Evolutionary conservation across 2,888 invertebrate species (phyloP), one percentile per base, ranked within the genome.

Genomic region (Unio delphinus): DNA sequence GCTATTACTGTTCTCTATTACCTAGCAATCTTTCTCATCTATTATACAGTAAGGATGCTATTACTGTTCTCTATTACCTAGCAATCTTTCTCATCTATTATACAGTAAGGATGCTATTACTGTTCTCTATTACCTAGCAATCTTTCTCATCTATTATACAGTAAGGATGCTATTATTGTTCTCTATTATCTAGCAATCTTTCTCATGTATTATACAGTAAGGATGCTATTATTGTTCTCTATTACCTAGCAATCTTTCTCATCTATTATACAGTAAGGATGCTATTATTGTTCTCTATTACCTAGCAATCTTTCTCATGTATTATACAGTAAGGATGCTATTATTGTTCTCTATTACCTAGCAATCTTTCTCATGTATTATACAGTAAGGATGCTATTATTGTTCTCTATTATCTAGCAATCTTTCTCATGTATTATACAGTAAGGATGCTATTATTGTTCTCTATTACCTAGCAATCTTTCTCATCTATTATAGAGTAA

Each of bases 11-110:
- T 18, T 56, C 18, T 30, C 6, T 7, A 23, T 55, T 89, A 95
- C 95, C 97, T 94, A 75, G 95, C 91, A 74, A 99, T 92, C 92
- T 98, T 98, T 65, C 97, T 92, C 79, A 94, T 93, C 87, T 99
- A 23, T 23, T 23, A 23, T 23, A 23, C 23, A 23, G 23, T 23
- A 15, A 2, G 45, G 45, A 45, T 45, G 15, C 11, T 45, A n/a
- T 61, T 20, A 45, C 28, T 20, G 17, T 18, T 56, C 18, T 30
- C 6, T 7, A 23, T 55, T 89, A 95, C 95, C 97, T 94, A 75
- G 95, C 91, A 74, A 99, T 92, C 92, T 98, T 98, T 65, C 97
- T 92, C 79, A 23, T 23, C 23, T 23, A 23, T 23, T 23, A 23
- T 23, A 23, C 23, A 23, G 23, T 23, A 15, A 2, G 45, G 45